phyloP scores from a whole-genome alignment of 2,888 invertebrate genomes.

The Cheilosia vernalis region DNA sequence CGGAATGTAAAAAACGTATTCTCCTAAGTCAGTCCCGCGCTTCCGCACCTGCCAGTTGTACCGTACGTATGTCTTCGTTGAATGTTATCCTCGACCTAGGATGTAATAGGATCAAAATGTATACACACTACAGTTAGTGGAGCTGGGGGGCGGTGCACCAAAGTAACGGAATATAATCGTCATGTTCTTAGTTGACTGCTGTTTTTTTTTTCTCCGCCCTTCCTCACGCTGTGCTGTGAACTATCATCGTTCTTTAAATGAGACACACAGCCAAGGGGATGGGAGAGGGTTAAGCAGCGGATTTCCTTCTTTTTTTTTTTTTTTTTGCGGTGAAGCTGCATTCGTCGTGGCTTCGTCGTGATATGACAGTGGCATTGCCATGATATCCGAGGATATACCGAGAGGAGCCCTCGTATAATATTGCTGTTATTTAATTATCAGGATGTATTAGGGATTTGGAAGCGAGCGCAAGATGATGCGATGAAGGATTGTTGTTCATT shows the following conservation, averaged over 20 bases:
- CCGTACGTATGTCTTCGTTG: constrained; percentile 48
- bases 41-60: constrained; percentile 1
- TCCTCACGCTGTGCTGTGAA: constrained; percentile 11
- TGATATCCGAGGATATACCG: constrained; percentile 44
- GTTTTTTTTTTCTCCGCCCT: neutral
- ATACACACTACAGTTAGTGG: constrained; percentile 29
- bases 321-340: constrained; percentile 55
- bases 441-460: constrained; percentile 59
- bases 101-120: constrained; percentile 70
- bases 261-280: constrained; percentile 8
- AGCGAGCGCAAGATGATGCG: constrained; percentile 45
- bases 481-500: constrained; percentile 62
- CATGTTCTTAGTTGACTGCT: constrained; percentile 66
- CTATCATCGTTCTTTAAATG: constrained; percentile 34
- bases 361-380: constrained; percentile 39
- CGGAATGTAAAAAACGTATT: constrained; percentile 49
- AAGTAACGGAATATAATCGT: constrained; percentile 65
- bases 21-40: constrained; percentile 13
- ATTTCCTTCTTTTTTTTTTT: constrained; percentile 39
- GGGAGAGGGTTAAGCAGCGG: constrained; percentile 24
- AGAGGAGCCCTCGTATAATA: constrained; percentile 15
- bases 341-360: constrained; percentile 39
- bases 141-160: constrained; percentile 5
- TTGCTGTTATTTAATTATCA: constrained; percentile 67
- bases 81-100: constrained; percentile 70